Percentiles rank a stretch among this genome's conserved stretches.
Conservation (phyloP, 2,113 vertebrate species). For the Sinocyclocheilus anshuiensis region DNA sequence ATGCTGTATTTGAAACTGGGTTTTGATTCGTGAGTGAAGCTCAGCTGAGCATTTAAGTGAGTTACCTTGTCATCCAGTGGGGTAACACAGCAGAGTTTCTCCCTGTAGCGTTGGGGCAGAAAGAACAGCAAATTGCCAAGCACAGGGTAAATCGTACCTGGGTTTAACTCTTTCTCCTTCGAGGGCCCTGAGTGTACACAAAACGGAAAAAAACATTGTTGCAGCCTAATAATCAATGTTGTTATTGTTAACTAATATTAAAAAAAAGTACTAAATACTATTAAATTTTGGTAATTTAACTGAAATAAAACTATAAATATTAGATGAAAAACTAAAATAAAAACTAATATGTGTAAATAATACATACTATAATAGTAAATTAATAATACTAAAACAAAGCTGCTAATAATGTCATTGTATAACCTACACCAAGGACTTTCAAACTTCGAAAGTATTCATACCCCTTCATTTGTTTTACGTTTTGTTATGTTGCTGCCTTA, state of each 20-base stretch:
- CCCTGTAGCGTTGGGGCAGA: conserved; percentile 78
- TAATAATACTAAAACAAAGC: not conserved
- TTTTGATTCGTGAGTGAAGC: not conserved
- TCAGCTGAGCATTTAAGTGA: no score
- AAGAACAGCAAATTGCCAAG: conserved; percentile 83
- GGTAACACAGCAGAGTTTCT: conserved; percentile 78
- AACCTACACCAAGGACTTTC: not conserved
- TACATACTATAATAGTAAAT: not conserved
- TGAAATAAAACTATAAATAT: no score
- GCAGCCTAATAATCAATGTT: not conserved
- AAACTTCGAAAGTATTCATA: not conserved
- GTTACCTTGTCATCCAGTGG: conserved; percentile 71
- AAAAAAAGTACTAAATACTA: no score
- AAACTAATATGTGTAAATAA: not conserved
- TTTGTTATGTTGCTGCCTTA: no score
- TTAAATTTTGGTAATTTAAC: no score
- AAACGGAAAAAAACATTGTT: not conserved
- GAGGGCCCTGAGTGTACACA: conserved; percentile 77
- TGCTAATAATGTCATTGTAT: not conserved
- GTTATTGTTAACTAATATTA: not conserved
- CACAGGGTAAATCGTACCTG: conserved; percentile 86
- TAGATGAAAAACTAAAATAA: not conserved
- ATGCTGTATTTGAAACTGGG: not conserved
- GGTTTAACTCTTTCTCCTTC: conserved; percentile 79
- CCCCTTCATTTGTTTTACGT: no score